Conservation (phyloP, 2,113 vertebrate species). For the Gallinago jamesoni region DNA sequence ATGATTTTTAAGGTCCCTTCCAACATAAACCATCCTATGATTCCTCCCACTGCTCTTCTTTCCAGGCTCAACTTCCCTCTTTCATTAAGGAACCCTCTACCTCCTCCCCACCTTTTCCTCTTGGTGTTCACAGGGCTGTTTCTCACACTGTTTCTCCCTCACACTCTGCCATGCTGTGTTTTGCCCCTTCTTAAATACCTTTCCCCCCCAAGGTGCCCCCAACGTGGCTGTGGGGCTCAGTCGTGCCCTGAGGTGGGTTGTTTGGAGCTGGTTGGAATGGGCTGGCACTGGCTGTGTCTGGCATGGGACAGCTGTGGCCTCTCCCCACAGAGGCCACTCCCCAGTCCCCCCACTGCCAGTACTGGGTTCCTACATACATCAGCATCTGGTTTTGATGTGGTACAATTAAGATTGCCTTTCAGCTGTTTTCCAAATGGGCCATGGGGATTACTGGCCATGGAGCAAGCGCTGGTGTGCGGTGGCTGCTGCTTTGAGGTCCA, state of each 20-base stretch:
- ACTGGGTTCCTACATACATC: fast-evolving
- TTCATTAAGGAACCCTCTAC: fast-evolving
- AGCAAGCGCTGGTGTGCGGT: fast-evolving
- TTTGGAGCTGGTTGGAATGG: background rate
- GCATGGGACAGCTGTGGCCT: too few relatives aligned
- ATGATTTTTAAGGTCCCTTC: background rate
- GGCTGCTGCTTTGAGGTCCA: background rate
- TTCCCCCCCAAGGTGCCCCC: fast-evolving
- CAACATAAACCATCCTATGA: background rate
- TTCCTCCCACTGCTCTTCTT: background rate
- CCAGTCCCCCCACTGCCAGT: too few relatives aligned
- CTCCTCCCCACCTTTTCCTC: background rate
- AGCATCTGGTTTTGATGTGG: background rate
- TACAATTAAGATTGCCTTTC: too few relatives aligned
- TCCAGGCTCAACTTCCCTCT: background rate
- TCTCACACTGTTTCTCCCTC: background rate
- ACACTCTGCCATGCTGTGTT: fast-evolving
- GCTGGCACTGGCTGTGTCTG: fast-evolving
- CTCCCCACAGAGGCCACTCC: too few relatives aligned
- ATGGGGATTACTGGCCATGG: background rate
- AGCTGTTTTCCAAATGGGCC: fast-evolving
- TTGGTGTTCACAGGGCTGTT: too few relatives aligned
- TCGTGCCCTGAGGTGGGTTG: fast-evolving
- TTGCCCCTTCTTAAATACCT: fast-evolving
- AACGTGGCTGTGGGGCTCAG: background rate